Evolutionary conservation across 2,113 vertebrate genomes (phyloP), one percentile per base, ranked within the genome.

Genomic region (Marmota flaviventris): DNA sequence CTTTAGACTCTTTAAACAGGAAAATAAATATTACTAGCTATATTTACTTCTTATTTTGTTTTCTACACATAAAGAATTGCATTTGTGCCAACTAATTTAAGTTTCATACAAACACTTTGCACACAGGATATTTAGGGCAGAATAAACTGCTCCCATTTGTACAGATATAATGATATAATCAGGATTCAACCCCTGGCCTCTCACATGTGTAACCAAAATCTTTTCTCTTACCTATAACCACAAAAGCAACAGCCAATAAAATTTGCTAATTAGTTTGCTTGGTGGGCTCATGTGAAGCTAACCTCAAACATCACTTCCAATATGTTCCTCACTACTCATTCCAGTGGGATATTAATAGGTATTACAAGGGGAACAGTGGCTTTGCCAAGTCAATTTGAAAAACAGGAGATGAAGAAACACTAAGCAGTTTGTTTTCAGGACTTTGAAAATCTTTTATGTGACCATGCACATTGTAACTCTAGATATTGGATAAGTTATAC

Each of bases 331-430:
- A 56, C 25, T 16, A 34, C 29, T 61, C 13, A 70, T 88, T 91
- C 42, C 32, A 82, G 34, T 75, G 78, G 11, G 20, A 14, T 88
- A 39, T 70, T 87, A 84, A 79, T 25, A 70, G 11, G 13, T 61
- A 56, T 25, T 56, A 76, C 5, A 88, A 87, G 29, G 10, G 25
- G 29, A 13, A 67, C 34, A 1, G 65, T 17, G 63, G 22, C 20
- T 16, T 84, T 42, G 70, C 85, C 29, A 94, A 85, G 27, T 48
- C 82, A 63, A n/a, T 85, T 75, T 89, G 42, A 58, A 89, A 94
- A 91, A 65, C n/a, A 70, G 56, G 32, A 17, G 37, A 42, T 78
- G 77, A 72, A 25, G 61, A 90, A 94, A 29, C 42, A 76, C 17
- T 78, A 85, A 78, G 20, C 1, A 22, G 5, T 56, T 84, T 72